Base-by-base conservation (phyloP, 2,888 invertebrate species). In the Tromatobia lineatoria region DNA sequence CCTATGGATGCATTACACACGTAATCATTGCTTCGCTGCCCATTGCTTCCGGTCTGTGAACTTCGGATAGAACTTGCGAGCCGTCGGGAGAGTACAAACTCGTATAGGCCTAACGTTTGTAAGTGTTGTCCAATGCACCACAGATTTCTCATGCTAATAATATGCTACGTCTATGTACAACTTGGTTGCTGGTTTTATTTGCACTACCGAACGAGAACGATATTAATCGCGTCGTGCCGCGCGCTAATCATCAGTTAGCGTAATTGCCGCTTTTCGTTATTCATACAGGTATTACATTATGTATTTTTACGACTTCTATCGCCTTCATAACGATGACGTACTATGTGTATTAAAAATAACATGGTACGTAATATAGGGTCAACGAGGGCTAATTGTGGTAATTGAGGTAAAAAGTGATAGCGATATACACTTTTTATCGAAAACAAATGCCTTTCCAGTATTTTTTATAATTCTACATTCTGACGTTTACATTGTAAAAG, bases 1-100 rank as follows among this genome's bases (percentile, higher is more conserved):
- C 86, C 89, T 88, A 88, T 89, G 89, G 88, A 88, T 89, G 90
- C 89, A 89, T 89, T 87, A 88, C 86, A 88, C 88, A 87, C 86
- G 87, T 88, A 89, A 91, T 91, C 88, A 90, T 90, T 89, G 89
- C 81, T 73, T 85, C 88, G 89, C 86, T 86, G 86, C 86, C 83
- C 89, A 87, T 88, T 87, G 81, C 85, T 87, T 89, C 88, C 89
- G 87, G 86, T 87, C 83, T 82, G 70, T 80, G 83, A 76, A 59
- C 45, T 71, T 34, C 57, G 69, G n/a, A 18, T n/a, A 75, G 57
- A 74, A 77, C 69, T 57, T 54, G 42, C 61, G 67, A 20, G 61
- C 8, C 34, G 8, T 13, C 54, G 69, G n/a, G 45, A 52, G 54
- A 64, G 8, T 10, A 59, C 29, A 67, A 15, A 4, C 47, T 2